These are phyloP conservation scores for Xestia sexstrigata DNA, from an alignment of 2,888 invertebrate genomes.

Conservation along the genomic window DNA sequence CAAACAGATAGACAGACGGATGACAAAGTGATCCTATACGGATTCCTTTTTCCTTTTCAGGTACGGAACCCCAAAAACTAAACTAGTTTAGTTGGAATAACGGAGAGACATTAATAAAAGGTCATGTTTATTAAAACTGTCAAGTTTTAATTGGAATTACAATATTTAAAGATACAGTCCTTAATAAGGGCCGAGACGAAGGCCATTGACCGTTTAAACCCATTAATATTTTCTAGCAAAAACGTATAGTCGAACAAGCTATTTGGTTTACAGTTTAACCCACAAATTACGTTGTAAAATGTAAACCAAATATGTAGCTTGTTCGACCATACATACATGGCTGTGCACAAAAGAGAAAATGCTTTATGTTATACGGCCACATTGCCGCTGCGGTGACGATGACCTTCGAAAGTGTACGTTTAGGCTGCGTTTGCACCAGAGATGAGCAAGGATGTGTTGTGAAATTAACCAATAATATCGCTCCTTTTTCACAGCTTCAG, in stretches of 20 bases:
- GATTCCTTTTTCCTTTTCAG: not conserved
- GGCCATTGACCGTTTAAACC: not conserved
- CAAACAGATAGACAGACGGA: too few relatives aligned
- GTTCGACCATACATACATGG: not conserved
- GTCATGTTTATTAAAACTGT: slow-evolving; percentile 5
- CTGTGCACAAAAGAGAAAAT: not conserved
- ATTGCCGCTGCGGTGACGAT: not conserved
- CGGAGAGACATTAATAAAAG: not conserved
- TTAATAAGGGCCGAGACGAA: not conserved
- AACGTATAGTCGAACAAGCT: too few relatives aligned
- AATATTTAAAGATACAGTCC: not conserved
- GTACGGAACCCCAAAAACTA: not conserved
- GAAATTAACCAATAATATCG: too few relatives aligned
- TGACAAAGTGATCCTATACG: too few relatives aligned
- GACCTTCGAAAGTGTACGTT: not conserved
- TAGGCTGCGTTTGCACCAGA: too few relatives aligned
- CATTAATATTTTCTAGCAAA: not conserved
- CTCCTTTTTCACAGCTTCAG: too few relatives aligned
- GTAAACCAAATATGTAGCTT: too few relatives aligned
- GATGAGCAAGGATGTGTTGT: too few relatives aligned
- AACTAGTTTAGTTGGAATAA: not conserved
- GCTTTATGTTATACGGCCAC: not conserved
- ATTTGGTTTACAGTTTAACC: too few relatives aligned
- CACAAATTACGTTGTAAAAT: too few relatives aligned
- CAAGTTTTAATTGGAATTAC: slow-evolving; percentile 35